A percentile compares a stretch with the other conserved stretches of the same genome.
Evolutionary conservation across 2,888 invertebrate species (phyloP).

Genomic region (Chromoteleia sp.): DNA sequence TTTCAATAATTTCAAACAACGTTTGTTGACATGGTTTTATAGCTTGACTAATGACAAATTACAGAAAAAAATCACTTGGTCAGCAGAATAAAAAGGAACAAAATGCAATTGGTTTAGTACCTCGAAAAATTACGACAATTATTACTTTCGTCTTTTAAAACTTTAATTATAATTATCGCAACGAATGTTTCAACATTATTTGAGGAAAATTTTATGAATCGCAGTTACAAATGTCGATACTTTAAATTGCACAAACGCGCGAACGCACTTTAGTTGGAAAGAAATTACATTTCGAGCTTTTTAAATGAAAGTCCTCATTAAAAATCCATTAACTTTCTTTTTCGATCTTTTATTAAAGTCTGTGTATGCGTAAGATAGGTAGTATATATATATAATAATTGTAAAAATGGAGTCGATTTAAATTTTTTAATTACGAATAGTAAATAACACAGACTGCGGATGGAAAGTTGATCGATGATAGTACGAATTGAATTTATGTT

Average conservation of each 20-base stretch:
- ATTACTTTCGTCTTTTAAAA: not conserved
- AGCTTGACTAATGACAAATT: too few species aligned
- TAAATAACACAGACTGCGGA: conserved; percentile 1
- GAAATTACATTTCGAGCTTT: conserved; percentile 48
- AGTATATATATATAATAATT: not conserved
- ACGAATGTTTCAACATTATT: conserved; percentile 16
- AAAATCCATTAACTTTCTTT: conserved; percentile 53
- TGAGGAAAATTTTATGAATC: conserved; percentile 22
- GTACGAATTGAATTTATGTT: not conserved
- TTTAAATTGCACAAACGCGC: conserved; percentile 30
- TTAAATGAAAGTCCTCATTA: conserved; percentile 45
- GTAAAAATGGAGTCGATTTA: conserved; percentile 22
- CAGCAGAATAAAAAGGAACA: too few species aligned
- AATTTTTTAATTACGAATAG: conserved; percentile 3
- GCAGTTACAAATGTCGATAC: conserved; percentile 30
- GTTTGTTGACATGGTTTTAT: too few species aligned
- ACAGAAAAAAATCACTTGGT: too few species aligned
- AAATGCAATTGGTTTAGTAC: too few species aligned
- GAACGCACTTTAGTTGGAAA: conserved; percentile 8
- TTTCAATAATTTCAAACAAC: too few species aligned
- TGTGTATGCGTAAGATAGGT: not conserved
- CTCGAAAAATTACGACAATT: too few species aligned
- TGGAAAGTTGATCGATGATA: conserved; percentile 2
- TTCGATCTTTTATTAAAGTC: conserved; percentile 26
- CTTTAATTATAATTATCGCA: conserved; percentile 1